phyloP scores from a whole-genome alignment of 1,140 invertebrate species.

The Eriosoma lanigerum region DNA sequence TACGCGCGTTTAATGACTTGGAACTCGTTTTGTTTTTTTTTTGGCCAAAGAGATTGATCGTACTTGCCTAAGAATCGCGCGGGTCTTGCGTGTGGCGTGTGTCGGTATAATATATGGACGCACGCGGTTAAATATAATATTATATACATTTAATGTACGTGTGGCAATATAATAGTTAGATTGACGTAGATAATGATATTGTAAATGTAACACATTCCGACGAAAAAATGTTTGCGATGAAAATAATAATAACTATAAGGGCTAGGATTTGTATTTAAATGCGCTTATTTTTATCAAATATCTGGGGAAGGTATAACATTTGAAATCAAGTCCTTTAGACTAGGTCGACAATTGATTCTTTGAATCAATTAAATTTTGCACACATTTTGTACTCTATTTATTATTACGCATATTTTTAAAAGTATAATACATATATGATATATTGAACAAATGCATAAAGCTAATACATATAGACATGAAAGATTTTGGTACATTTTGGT shows the following conservation, averaged over 20 bases:
- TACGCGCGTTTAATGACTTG: slow-evolving; percentile 14
- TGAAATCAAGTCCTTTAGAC: no score
- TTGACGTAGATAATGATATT: slow-evolving; percentile 18
- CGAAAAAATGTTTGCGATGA: slow-evolving; percentile 4
- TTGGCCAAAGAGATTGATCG: slow-evolving; percentile 9
- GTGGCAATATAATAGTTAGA: slow-evolving; percentile 11
- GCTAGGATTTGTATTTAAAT: no score
- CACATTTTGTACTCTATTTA: no score
- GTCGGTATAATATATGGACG: background rate
- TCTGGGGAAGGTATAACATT: no score
- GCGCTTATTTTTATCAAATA: no score
- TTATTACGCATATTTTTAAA: no score
- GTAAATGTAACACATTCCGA: background rate
- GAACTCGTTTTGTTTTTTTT: background rate
- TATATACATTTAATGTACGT: background rate
- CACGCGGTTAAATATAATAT: background rate
- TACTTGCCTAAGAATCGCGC: background rate
- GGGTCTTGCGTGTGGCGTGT: slow-evolving; percentile 8
- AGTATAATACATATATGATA: no score
- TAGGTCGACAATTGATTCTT: no score
- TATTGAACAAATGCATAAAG: no score
- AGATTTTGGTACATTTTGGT: no score
- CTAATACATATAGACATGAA: no score
- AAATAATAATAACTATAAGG: slow-evolving; percentile 1
- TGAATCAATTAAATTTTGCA: no score